phyloP scores from a whole-genome alignment of 2,888 invertebrate species.

The Pammene aurita region DNA sequence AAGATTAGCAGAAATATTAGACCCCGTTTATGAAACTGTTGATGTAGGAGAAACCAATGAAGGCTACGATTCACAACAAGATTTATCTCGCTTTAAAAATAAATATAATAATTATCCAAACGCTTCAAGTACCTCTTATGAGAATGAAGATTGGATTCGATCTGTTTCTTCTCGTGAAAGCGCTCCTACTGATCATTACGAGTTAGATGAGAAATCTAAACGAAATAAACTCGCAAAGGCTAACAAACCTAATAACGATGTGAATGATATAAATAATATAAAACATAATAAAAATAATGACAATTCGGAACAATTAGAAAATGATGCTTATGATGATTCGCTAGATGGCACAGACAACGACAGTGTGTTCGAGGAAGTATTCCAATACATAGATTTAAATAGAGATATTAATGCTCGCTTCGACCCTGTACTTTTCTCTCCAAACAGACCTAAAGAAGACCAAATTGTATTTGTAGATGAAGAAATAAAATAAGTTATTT shows the following conservation, averaged over 20 bases:
- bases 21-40: conserved; percentile 75
- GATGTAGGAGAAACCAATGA: conserved; percentile 62
- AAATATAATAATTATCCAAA: conserved; percentile 63
- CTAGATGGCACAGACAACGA: conserved; percentile 55
- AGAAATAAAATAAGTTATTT: conserved; percentile 41
- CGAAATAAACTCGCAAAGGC: conserved; percentile 51
- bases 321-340: conserved; percentile 37
- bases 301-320: conserved; percentile 36
- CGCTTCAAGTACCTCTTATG: conserved; percentile 68
- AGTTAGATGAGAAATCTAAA: conserved; percentile 59
- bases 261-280: conserved; percentile 40
- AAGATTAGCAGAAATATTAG: conserved; percentile 72
- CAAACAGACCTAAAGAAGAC: conserved; percentile 66
- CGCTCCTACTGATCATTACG: conserved; percentile 65
- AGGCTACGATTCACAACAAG: conserved; percentile 65
- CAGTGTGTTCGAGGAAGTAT: conserved; percentile 74
- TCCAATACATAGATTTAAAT: conserved; percentile 66
- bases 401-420: conserved; percentile 52
- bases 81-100: conserved; percentile 55
- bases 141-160: conserved; percentile 71
- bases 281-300: conserved; percentile 45
- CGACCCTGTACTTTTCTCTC: conserved; percentile 60
- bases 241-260: conserved; percentile 28
- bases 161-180: conserved; percentile 63
- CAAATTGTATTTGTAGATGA: conserved; percentile 68